Evolutionary conservation across 2,113 vertebrate species (phyloP), one percentile per base, ranked within the genome.

Genomic region (Oenanthe oenanthe): DNA sequence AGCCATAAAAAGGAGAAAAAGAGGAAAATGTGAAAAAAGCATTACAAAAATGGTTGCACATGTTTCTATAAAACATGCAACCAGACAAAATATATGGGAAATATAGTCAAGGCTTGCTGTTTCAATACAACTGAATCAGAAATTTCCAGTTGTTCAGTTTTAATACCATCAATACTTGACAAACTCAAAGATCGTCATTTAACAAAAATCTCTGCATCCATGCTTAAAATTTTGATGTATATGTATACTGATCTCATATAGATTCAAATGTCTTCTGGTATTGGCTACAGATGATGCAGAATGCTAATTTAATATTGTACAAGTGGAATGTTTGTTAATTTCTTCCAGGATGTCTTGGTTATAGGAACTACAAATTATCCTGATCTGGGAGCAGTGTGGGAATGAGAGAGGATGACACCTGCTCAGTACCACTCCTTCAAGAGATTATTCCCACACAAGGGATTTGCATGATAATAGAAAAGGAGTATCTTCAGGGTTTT

Each of bases 391-490:
- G 70, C 2, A 3, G 57, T 17, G 92, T 89, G 68, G 78, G 88
- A 60, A 58, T 29, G 81, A 75, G 60, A 78, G 72, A 70, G 40
- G 73, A 79, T 71, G 87, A 75, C 85, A 93, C 88, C 85, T 93
- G 84, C 18, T 95, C 74, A 70, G 61, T 22, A 66, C 21, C 67
- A 62, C 31, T 91, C 38, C 34, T 74, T 51, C 63, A 79, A 60
- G 1, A 93, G 70, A 54, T 50, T 77, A 71, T 47, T 92, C 89
- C 89, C 68, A 92, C 78, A 48, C 38, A 74, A 76, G 31, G 61
- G 65, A 95, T 94, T 94, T 77, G 53, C 79, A 63, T 53, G 62
- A 56, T 63, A 83, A 87, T n/a, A 66, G 63, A 71, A 93, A 83
- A 85, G 16, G 43, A 29, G 60, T 16, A 76, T 76, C 85, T 93